Evolutionary conservation across 2,888 invertebrate species (phyloP).

Genomic region (Gisinianus flammeolus): DNA sequence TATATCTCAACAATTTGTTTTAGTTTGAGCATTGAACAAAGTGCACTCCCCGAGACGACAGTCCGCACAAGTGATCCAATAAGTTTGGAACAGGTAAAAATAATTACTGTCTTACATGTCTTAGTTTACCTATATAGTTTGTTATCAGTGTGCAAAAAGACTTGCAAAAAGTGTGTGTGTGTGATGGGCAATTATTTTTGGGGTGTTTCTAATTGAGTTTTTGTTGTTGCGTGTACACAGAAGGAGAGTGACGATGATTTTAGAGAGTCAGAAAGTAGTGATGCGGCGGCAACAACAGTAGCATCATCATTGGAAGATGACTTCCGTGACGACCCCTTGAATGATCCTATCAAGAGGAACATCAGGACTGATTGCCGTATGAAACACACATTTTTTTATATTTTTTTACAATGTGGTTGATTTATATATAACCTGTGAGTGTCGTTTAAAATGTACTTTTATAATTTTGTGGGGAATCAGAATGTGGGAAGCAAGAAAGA

Average conservation of each 20-base stretch:
- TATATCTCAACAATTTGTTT: not conserved
- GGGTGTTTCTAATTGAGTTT: not conserved
- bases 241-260: not conserved
- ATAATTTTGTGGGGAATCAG: too few species aligned
- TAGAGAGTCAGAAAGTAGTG: not conserved
- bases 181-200: too few species aligned
- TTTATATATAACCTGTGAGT: too few species aligned
- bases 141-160: too few species aligned
- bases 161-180: too few species aligned
- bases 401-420: too few species aligned
- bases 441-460: not conserved
- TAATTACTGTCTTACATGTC: too few species aligned
- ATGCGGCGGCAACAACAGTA: not conserved
- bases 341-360: not conserved
- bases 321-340: not conserved
- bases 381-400: too few species aligned
- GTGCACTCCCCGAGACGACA: not conserved
- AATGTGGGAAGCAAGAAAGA: not conserved
- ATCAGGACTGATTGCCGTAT: not conserved
- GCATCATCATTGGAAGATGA: not conserved
- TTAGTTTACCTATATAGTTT: too few species aligned
- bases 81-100: too few species aligned
- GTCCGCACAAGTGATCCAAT: not conserved
- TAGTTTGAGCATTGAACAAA: not conserved
- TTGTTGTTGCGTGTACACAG: not conserved